Base-by-base conservation (phyloP, 2,797 vertebrate species). In the Tokudaia tokunoshimensis region DNA sequence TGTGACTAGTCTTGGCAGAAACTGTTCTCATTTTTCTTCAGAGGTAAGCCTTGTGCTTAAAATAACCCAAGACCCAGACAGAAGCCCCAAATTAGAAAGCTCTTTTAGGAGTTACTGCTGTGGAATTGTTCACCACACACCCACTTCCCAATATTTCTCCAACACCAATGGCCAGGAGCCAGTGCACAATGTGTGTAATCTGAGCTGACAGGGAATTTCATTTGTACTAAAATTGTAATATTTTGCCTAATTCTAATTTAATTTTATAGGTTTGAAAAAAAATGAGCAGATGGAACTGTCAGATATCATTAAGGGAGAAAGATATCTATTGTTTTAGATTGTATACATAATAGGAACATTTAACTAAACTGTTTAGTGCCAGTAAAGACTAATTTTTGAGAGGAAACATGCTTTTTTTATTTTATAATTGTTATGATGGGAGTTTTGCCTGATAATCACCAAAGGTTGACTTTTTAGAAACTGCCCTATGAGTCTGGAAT, bases 331-430 rank as follows among this genome's bases (percentile, higher is more conserved):
- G 59, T 31, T 94, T 98, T 93, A 94, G 89, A 76, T 50, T 86
- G 0, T 94, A 79, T 81, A 94, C 74, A 91, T 95, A 78, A 89
- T 72, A 52, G 84, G 94, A 88, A 4, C 1, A 70, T 96, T 85
- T 80, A 47, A 93, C 97, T 55, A 80, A 41, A 65, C 78, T 72
- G 63, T 67, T 79, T 44, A 91, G 55, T 93, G 94, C 80, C 29
- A 96, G 95, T 97, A 96, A 98, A 97, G 84, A n/a, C 8, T 41
- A 3, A 50, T 20, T 87, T 91, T 76, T 59, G 29, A n/a, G 15
- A 44, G 63, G 34, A 26, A 63, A 14, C 11, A 41, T 6, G 4
- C 0, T 67, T 67, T 59, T 57, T 75, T 70, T 65, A 11, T 34
- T 37, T 93, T 74, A 63, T 59, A 74, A 90, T 37, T 55, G 84